Base-by-base conservation (phyloP, 1,140 invertebrate species). In the Spodoptera frugiperda region DNA sequence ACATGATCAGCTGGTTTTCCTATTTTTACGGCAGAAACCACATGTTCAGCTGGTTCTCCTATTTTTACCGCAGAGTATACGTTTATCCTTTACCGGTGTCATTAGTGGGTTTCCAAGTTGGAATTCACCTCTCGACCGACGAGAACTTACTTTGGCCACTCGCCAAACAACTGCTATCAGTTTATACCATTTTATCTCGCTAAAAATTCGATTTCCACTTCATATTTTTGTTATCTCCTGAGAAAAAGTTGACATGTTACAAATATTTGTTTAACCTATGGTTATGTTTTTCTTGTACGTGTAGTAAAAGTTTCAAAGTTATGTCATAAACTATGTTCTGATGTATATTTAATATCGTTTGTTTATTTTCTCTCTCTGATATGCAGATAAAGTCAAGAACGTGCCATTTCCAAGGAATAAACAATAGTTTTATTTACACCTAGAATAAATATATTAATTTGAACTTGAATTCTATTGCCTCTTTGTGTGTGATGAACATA, bases 141-240 rank as follows among this genome's bases (percentile, higher is more conserved):
- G n/a, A 49, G 55, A 73, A 73, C 71, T 73, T 61, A 49, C 46
- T 59, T 73, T 73, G 71, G 71, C 71, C 71, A 10, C 8, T 15
- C 19, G 71, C 71, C 71, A 73, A 73, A 73, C 71, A 73, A 33
- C 49, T 48, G 61, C 54, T 48, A 73, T 61, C 54, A 73, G 44
- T 48, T 73, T 48, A 44, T 73, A 61, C 71, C 21, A 61, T 1
- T 59, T 46, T 46, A 49, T 49, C 55, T 59, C 71, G 21, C 15
- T 61, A 1, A 1, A 3, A 63, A 63, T 33, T 63, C 59, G 59
- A 33, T 63, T 63, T 11, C 9, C 15, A 44, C 15, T 63, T 33
- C 1, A 63, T 63, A 63, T 44, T 63, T 63, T 63, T 39, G n/a
- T 19, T 46, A 11, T 15, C n/a, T n/a, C 33, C 5, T 4, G 33